Evolutionary conservation across 2,888 invertebrate species (phyloP), one percentile per base, ranked within the genome.

Genomic region (Lochmaea crataegi): DNA sequence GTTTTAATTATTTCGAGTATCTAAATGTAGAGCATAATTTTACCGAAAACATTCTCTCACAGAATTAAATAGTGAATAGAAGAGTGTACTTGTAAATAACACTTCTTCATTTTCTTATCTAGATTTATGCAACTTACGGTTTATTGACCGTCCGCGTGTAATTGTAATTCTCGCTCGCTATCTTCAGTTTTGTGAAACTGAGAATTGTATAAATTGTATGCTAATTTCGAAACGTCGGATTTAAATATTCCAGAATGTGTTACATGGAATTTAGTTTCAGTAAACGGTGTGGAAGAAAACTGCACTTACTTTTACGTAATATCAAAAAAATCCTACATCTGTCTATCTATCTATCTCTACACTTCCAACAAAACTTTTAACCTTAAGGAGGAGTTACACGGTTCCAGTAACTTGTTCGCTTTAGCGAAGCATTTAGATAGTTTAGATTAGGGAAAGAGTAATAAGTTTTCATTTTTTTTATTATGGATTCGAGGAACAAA

Each of bases 91-190:
- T n/a, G n/a, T n/a, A n/a, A n/a, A n/a, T n/a, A n/a, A 48, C 14
- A n/a, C n/a, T 48, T 48, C 48, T 48, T 48, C 48, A n/a, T 6
- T 48, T 48, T n/a, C n/a, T 48, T 48, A 48, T 48, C 48, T 48
- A 66, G 66, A 66, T 67, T 67, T 75, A 71, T 63, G 68, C 75
- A 75, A 73, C 68, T 71, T 69, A 69, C 71, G 57, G 75, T 75
- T 75, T 75, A 69, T 75, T 75, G 73, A 75, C 75, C 75, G 68
- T 73, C 65, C 63, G 14, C 1, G 48, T 14, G 67, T 58, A 58
- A 67, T 67, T 67, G 58, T 67, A 57, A 58, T 67, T 67, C 67
- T 45, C 41, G 45, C 16, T 45, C 58, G 57, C 41, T 42, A 42
- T 26, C 22, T 45, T 22, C 18, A 22, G 9, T 58, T 57, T 42